A percentile compares a stretch with the other conserved stretches of the same genome.
Conservation (phyloP, 2,888 invertebrate species). For the Brenthis daphne region DNA sequence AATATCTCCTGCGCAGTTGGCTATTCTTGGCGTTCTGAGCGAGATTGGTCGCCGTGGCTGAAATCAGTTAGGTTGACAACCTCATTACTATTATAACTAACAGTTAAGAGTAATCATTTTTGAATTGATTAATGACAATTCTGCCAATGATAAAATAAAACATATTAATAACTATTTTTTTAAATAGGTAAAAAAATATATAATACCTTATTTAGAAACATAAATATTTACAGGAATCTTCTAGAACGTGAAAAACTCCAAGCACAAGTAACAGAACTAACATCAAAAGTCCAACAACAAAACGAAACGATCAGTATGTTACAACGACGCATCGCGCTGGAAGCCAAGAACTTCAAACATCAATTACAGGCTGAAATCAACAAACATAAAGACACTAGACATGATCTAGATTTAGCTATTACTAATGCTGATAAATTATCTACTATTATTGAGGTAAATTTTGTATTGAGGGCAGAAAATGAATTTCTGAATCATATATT, state of each 20-base stretch:
- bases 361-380: conserved; percentile 86
- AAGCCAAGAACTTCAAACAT: conserved; percentile 88
- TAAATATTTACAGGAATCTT: conserved; percentile 76
- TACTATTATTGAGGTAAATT: conserved; percentile 38
- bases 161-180: not conserved
- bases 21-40: too few species aligned
- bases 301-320: conserved; percentile 84
- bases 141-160: too few species aligned
- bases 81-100: too few species aligned
- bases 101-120: too few species aligned
- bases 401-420: conserved; percentile 84
- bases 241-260: conserved; percentile 88
- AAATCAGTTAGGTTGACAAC: too few species aligned
- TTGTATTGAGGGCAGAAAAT: not conserved
- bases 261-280: conserved; percentile 82
- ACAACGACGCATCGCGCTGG: conserved; percentile 86
- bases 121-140: too few species aligned
- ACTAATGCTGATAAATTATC: conserved; percentile 84
- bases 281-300: conserved; percentile 82
- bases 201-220: too few species aligned
- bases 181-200: too few species aligned
- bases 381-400: conserved; percentile 87
- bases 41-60: too few species aligned
- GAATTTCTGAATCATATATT: not conserved
- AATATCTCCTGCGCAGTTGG: too few species aligned